Evolutionary conservation across 2,888 invertebrate genomes (phyloP).

Genomic region (Pristionchus japonicus): DNA sequence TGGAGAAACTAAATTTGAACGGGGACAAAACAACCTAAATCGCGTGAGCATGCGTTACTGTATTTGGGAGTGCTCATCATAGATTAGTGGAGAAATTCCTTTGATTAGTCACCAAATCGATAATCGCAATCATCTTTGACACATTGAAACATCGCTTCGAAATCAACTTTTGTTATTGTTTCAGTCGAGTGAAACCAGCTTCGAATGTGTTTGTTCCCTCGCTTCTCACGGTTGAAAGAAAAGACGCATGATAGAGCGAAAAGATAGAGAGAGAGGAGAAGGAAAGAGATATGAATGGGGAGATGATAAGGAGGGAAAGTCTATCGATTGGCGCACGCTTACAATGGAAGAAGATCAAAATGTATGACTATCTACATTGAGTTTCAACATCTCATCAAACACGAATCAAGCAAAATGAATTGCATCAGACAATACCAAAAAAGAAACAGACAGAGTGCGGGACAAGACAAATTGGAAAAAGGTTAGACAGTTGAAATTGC

Average conservation of each 20-base stretch:
- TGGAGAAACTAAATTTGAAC: background rate
- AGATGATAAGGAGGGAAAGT: slow-evolving; percentile 10
- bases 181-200: slow-evolving; percentile 36
- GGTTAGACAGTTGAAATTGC: no score
- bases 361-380: no score
- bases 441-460: background rate
- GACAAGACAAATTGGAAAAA: background rate
- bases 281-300: slow-evolving; percentile 2
- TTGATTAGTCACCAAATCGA: background rate
- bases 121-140: background rate
- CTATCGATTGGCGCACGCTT: background rate
- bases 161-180: slow-evolving; percentile 35
- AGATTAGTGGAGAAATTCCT: background rate
- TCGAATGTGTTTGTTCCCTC: background rate
- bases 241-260: background rate
- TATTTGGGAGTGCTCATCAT: background rate
- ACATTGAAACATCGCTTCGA: background rate
- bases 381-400: no score
- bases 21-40: background rate
- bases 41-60: background rate
- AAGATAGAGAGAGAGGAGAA: slow-evolving; percentile 22
- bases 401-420: background rate
- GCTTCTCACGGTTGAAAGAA: slow-evolving; percentile 25
- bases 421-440: background rate
- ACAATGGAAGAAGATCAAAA: background rate